Base-by-base conservation (phyloP, 2,113 vertebrate species). In the Chascanopsetta lugubris region DNA sequence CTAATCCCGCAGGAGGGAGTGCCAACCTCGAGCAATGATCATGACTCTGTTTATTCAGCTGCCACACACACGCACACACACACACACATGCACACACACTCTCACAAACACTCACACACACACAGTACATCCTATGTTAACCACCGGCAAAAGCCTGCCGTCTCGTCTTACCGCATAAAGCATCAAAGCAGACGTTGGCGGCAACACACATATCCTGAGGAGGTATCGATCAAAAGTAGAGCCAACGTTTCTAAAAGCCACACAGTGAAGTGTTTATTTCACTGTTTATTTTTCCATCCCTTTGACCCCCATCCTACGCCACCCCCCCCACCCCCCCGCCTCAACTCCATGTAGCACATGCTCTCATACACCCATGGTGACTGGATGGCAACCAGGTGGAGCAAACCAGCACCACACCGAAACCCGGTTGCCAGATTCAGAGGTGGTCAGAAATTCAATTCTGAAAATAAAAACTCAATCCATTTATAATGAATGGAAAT, bases 31-130 rank as follows among this genome's bases (percentile, higher is more conserved):
- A 75, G 59, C 64, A 74, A 64, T 61, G 77, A 48, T 84, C 88
- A 86, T 70, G 58, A 72, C 61, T 30, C 59, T 84, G 90, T 92
- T 94, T 93, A 85, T 90, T 90, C 92, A 94, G 92, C 89, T 90
- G 88, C 74, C 63, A 79, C 78, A 81, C 78, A 49, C 69, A 56
- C 75, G 64, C 50, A 61, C 30, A 53, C 50, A 54, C 30, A 47
- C 54, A 53, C 45, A 18, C 48, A 55, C 36, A 36, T 18, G 2
- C 61, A 45, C 45, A 61, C 48, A 53, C 69, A 59, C 27, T 7
- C 59, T n/a, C 51, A 50, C 42, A 21, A 29, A 61, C 27, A 43
- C n/a, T 2, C 58, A 43, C 40, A 58, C 40, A 55, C 67, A 57
- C 25, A 12, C 51, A 32, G 56, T 48, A 60, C 24, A 69, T 46